Conservation (phyloP, 2,888 invertebrate species). For the Drosophila sordidapex region DNA sequence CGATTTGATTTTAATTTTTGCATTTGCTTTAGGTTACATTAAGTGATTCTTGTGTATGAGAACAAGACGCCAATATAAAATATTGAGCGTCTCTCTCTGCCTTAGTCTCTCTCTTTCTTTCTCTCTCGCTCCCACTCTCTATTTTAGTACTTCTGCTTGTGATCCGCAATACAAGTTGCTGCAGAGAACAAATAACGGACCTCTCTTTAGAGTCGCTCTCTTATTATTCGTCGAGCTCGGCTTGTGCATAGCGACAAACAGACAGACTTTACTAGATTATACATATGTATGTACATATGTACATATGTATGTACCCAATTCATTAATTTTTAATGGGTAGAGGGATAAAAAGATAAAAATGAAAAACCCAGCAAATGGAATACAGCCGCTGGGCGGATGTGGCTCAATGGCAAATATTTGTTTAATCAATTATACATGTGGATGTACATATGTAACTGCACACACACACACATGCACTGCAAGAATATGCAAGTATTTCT, state of each 20-base stretch:
- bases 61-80: not conserved
- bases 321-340: not conserved
- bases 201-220: not conserved
- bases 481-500: not conserved
- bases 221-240: no score
- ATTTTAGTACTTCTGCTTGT: not conserved
- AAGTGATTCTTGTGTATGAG: not conserved
- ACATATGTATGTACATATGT: not conserved
- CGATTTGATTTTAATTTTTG: not conserved
- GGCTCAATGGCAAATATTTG: constrained; percentile 72
- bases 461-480: constrained; percentile 5
- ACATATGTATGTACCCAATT: not conserved
- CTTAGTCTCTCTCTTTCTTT: not conserved
- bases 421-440: constrained; percentile 71
- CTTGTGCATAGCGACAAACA: not conserved
- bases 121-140: not conserved
- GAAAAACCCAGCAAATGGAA: constrained; percentile 7
- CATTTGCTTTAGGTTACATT: not conserved
- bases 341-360: not conserved
- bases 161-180: not conserved
- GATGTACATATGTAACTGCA: constrained; percentile 19
- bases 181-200: not conserved
- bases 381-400: constrained; percentile 35
- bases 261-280: not conserved
- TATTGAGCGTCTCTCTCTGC: not conserved